Evolutionary conservation across 2,113 vertebrate species (phyloP).

Genomic region (Strix aluco): DNA sequence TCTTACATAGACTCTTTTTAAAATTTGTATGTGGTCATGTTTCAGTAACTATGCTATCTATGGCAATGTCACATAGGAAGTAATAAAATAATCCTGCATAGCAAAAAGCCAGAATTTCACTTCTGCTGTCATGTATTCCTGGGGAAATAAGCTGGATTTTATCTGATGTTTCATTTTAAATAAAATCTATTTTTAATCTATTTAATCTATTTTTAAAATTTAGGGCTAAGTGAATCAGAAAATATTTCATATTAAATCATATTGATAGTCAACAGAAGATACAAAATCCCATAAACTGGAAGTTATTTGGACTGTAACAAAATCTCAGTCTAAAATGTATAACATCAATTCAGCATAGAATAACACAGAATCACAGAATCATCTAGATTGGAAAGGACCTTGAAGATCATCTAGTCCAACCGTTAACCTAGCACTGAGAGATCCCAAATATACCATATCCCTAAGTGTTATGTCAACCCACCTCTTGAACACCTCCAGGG

Average conservation of each 20-base stretch:
- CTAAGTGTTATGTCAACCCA: too few relatives aligned
- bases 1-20: not conserved
- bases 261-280: not conserved
- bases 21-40: not conserved
- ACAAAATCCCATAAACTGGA: not conserved
- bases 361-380: too few relatives aligned
- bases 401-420: too few relatives aligned
- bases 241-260: not conserved
- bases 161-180: not conserved
- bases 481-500: too few relatives aligned
- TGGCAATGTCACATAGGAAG: not conserved
- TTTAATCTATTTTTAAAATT: not conserved
- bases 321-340: not conserved
- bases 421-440: too few relatives aligned
- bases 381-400: too few relatives aligned
- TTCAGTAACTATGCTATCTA: not conserved
- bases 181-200: not conserved
- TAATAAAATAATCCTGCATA: not conserved
- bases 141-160: not conserved
- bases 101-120: not conserved
- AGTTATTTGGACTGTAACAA: not conserved
- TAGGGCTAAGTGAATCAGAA: not conserved
- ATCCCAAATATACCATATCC: too few relatives aligned
- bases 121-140: not conserved
- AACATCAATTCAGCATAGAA: not conserved